Percentiles rank a stretch among this genome's conserved stretches.
Conservation (phyloP, 2,113 vertebrate genomes). For the Jaculus jaculus region DNA sequence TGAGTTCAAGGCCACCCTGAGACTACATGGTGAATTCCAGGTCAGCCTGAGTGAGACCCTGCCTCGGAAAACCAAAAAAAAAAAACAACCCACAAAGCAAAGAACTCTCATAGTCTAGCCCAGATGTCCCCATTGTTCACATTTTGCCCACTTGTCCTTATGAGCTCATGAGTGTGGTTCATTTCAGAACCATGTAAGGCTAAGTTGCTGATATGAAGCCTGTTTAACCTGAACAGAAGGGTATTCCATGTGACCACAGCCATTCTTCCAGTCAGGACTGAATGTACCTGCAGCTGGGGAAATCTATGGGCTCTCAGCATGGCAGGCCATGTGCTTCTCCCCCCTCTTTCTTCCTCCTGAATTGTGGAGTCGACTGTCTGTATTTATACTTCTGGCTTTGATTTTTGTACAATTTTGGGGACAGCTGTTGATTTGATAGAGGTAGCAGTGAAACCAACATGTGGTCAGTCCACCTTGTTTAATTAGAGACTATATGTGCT, state of each 20-base stretch:
- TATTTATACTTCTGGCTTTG: neutral
- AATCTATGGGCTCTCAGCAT: neutral
- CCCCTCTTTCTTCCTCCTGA: neutral
- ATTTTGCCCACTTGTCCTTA: neutral
- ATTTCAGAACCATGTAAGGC: neutral
- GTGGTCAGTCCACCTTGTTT: neutral
- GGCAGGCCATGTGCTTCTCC: neutral
- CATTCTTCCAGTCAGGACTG: rapidly evolving
- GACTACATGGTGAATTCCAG: no score
- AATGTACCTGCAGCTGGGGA: neutral
- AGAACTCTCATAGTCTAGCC: neutral
- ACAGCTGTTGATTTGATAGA: neutral
- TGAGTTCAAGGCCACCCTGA: no score
- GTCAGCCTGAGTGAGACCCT: no score
- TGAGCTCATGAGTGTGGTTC: neutral
- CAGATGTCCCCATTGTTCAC: rapidly evolving
- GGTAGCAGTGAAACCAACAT: neutral
- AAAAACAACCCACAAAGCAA: no score
- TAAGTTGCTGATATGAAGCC: neutral
- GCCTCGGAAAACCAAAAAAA: no score
- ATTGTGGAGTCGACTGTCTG: neutral
- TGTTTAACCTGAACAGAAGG: neutral
- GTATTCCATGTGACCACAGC: neutral
- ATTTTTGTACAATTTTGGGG: neutral
- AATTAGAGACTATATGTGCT: neutral